Percentiles rank a stretch among this genome's conserved stretches.
phyloP scores from a whole-genome alignment of 2,113 vertebrate genomes.

The Alosa alosa region DNA sequence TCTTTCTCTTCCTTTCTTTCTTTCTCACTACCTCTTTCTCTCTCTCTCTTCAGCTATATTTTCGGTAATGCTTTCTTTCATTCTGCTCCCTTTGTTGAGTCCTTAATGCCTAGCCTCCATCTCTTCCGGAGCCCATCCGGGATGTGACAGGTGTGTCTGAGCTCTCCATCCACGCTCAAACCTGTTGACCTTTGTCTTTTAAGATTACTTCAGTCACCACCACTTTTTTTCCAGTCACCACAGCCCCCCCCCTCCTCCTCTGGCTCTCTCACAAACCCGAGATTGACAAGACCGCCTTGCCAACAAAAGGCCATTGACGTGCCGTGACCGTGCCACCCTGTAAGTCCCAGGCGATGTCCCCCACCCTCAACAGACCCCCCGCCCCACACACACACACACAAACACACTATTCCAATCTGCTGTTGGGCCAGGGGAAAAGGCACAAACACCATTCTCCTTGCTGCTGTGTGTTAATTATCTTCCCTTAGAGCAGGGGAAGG shows the following conservation, averaged over 20 bases:
- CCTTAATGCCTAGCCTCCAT: conserved; percentile 34
- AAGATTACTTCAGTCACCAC: conserved; percentile 56
- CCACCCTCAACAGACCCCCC: too few species aligned
- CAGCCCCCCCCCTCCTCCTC: neutral
- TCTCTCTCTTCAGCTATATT: neutral
- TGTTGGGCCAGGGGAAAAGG: conserved; percentile 32
- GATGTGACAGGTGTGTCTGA: conserved; percentile 68
- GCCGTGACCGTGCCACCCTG: conserved; percentile 56
- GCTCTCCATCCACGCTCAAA: conserved; percentile 62
- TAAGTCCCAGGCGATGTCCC: too few species aligned
- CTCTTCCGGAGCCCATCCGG: conserved; percentile 45
- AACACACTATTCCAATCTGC: conserved; percentile 44
- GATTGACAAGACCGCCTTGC: conserved; percentile 61
- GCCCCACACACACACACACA: conserved; percentile 27
- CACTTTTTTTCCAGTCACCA: too few species aligned
- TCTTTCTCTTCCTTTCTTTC: neutral
- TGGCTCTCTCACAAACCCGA: conserved; percentile 16
- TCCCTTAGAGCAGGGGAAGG: too few species aligned
- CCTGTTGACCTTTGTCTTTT: conserved; percentile 68
- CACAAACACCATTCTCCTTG: conserved; percentile 17
- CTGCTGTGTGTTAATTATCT: conserved; percentile 41
- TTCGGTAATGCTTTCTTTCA: conserved; percentile 47
- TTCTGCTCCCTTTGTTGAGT: conserved; percentile 36
- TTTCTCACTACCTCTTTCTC: neutral
- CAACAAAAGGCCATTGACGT: conserved; percentile 59